Conservation (phyloP, 2,113 vertebrate genomes). For the Dipodomys ordii region DNA sequence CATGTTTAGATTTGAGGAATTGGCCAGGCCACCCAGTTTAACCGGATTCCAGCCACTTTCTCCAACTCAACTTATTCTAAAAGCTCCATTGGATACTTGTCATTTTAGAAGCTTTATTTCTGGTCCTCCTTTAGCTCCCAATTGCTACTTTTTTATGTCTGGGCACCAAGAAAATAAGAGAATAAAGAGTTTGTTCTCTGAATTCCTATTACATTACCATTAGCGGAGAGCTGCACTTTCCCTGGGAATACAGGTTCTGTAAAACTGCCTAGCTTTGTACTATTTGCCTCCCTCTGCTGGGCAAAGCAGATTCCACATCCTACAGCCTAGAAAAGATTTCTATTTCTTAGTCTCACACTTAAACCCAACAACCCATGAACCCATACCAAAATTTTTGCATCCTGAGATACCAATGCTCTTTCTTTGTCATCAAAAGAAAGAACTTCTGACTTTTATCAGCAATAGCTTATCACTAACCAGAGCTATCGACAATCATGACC, state of each 20-base stretch:
- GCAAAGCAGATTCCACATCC: background rate
- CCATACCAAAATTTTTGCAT: too few species aligned
- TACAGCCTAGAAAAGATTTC: background rate
- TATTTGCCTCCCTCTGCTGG: background rate
- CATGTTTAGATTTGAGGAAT: background rate
- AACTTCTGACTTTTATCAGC: background rate
- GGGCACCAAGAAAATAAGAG: too few species aligned
- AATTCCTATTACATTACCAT: fast-evolving
- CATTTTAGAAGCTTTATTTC: background rate
- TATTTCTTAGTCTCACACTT: background rate
- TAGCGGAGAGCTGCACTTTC: fast-evolving
- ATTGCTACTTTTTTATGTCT: background rate
- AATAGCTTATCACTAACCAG: background rate
- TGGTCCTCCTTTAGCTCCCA: too few species aligned
- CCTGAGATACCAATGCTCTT: background rate
- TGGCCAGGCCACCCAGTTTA: fast-evolving
- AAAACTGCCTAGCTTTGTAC: background rate
- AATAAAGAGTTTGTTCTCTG: fast-evolving
- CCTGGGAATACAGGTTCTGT: fast-evolving
- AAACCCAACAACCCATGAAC: background rate
- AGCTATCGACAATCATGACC: background rate
- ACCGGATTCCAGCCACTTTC: too few species aligned
- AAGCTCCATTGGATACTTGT: fast-evolving
- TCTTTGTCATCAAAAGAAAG: background rate
- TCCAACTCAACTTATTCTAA: background rate